phyloP scores from a whole-genome alignment of 2,888 invertebrate species.

The Drepana falcataria region DNA sequence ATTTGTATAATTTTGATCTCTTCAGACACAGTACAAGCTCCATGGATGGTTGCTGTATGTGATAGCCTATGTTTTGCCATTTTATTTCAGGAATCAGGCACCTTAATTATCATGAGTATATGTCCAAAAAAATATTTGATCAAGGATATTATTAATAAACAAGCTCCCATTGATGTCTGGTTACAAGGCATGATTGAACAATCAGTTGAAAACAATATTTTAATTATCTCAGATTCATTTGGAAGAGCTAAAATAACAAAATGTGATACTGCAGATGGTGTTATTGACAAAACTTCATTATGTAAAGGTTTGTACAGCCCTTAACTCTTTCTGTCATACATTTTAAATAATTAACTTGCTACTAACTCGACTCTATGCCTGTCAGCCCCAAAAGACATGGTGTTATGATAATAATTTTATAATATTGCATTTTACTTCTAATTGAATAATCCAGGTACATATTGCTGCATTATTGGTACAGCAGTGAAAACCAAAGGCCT shows the following conservation, averaged over 20 bases:
- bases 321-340: too few relatives aligned
- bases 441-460: conserved; percentile 43
- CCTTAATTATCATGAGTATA: too few relatives aligned
- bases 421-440: too few relatives aligned
- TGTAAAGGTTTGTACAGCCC: conserved; percentile 44
- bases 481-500: conserved; percentile 58
- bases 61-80: too few relatives aligned
- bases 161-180: conserved; percentile 62
- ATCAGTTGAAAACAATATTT: conserved; percentile 59
- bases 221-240: conserved; percentile 60
- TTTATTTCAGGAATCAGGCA: too few relatives aligned
- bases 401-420: too few relatives aligned
- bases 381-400: too few relatives aligned
- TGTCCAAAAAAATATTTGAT: conserved; percentile 57
- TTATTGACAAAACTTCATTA: conserved; percentile 53
- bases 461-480: conserved; percentile 67
- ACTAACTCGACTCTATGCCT: too few relatives aligned
- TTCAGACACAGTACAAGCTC: too few relatives aligned
- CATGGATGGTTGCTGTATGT: too few relatives aligned
- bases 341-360: too few relatives aligned
- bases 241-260: conserved; percentile 65
- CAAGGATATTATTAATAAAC: conserved; percentile 49
- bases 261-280: conserved; percentile 60
- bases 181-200: conserved; percentile 71
- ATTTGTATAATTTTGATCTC: too few relatives aligned